phyloP scores from a whole-genome alignment of 2,113 vertebrate species.

The Benitochromis conjunctus region DNA sequence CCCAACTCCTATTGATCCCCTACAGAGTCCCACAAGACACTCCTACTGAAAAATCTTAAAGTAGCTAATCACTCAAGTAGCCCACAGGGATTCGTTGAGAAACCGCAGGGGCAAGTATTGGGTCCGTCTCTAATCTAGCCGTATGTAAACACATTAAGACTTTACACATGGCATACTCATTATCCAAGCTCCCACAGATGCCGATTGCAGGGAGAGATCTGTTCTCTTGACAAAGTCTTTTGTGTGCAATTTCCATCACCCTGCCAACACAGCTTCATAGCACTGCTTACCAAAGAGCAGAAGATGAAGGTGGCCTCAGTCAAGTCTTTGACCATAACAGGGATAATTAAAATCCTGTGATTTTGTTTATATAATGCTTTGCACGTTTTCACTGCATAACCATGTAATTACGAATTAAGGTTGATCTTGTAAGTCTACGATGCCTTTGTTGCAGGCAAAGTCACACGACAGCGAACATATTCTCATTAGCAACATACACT shows the following conservation, averaged over 20 bases:
- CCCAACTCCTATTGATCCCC: conserved; percentile 68
- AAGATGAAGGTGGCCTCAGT: not conserved
- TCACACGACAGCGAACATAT: not conserved
- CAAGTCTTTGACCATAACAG: not conserved
- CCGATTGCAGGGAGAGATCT: conserved; percentile 32
- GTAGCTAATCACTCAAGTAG: conserved; percentile 68
- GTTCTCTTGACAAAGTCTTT: conserved; percentile 26
- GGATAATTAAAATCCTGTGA: not conserved
- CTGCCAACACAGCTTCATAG: conserved; percentile 19
- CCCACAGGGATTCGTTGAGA: conserved; percentile 65
- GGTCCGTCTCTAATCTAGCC: conserved; percentile 56
- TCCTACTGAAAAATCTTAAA: conserved; percentile 53
- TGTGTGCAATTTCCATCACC: conserved; percentile 11
- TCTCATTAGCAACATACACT: not conserved
- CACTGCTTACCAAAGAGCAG: not conserved
- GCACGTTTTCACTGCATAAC: not conserved
- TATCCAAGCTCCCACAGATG: conserved; percentile 43
- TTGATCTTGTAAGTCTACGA: not conserved
- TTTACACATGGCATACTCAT: conserved; percentile 58
- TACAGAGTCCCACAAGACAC: conserved; percentile 44
- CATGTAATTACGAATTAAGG: not conserved
- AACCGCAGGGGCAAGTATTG: conserved; percentile 60
- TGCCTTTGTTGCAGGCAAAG: not conserved
- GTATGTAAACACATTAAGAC: conserved; percentile 69
- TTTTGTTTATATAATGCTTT: not conserved